phyloP scores from a whole-genome alignment of 1,140 invertebrate species.

The Ceratosolen solmsi region DNA sequence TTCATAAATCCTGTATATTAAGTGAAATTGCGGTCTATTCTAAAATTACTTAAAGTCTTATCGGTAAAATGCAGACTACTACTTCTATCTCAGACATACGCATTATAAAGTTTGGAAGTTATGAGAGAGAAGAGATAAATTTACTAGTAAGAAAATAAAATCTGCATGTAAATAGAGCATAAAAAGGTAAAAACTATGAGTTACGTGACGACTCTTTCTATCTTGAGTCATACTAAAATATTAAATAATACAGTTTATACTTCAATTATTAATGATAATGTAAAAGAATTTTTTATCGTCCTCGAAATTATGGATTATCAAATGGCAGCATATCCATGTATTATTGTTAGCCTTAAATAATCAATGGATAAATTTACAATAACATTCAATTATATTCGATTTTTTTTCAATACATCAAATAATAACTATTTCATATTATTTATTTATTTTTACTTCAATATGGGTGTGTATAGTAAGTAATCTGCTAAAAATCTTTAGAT shows the following conservation, averaged over 20 bases:
- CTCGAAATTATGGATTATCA: not conserved
- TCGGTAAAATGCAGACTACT: conserved; percentile 23
- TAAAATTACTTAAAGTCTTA: not conserved
- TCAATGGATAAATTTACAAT: too few relatives aligned
- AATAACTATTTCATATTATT: too few relatives aligned
- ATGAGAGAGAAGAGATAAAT: not conserved
- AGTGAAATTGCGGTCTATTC: not conserved
- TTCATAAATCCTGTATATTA: too few relatives aligned
- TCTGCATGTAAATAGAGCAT: not conserved
- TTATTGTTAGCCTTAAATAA: too few relatives aligned
- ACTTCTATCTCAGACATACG: not conserved
- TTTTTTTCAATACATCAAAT: too few relatives aligned
- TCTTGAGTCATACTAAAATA: not conserved
- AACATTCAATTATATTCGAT: too few relatives aligned
- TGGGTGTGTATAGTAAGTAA: too few relatives aligned
- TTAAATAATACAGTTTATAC: not conserved
- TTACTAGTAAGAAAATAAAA: not conserved
- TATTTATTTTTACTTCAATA: too few relatives aligned
- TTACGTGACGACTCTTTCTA: not conserved
- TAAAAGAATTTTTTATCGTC: not conserved
- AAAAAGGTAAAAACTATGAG: not conserved
- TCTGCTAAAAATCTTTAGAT: too few relatives aligned
- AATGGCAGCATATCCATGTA: too few relatives aligned
- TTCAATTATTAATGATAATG: not conserved
- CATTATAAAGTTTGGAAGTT: not conserved